Evolutionary conservation across 2,797 vertebrate species (phyloP), one percentile per base, ranked within the genome.

Genomic region (Eleutherodactylus coqui): DNA sequence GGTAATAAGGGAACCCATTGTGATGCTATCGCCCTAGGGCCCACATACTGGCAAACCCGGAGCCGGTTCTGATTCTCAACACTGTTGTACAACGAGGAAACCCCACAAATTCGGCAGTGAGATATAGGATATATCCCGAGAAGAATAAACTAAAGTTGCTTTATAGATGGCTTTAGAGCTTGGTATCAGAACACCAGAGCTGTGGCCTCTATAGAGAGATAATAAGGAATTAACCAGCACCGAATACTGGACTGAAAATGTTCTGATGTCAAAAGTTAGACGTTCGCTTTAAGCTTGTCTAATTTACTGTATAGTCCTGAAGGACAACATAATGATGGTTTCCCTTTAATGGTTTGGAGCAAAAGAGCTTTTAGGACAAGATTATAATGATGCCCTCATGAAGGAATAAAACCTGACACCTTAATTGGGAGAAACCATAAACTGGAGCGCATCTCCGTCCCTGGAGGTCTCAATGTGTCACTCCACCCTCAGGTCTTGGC

Each of bases 371-470:
- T 72, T 72, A 72, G 69, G 69, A 72, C 38, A 13, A 43, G 69
- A 72, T 72, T 11, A 38, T 70, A 70, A 70, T 70, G 67, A 70
- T 70, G 67, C 67, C 67, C 69, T 38, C 11, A 72, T 72, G 38
- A 72, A 72, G 11, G 17, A 72, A n/a, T 72, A 72, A 43, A 72
- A 72, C 32, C 38, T 43, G 69, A 70, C 67, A 70, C 67, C 36
- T 70, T 70, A 70, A 70, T 70, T 70, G 34, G 67, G 36, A 70
- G 67, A n/a, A 72, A 72, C 45, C 27, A 75, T 47, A 47, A 75
- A 51, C 0, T 32, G 45, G 14, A 76, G 47, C 27, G 0, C 27
- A 19, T 29, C 47, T 34, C 45, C 4, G 16, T 51, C 47, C 73
- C 73, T 29, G 5, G n/a, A 43, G 73, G 36, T 19, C 2, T 29